A percentile compares a stretch with the other conserved stretches of the same genome.
Evolutionary conservation across 92 coral and sea anemone species (phyloP).

Genomic region (Bergia sp.): DNA sequence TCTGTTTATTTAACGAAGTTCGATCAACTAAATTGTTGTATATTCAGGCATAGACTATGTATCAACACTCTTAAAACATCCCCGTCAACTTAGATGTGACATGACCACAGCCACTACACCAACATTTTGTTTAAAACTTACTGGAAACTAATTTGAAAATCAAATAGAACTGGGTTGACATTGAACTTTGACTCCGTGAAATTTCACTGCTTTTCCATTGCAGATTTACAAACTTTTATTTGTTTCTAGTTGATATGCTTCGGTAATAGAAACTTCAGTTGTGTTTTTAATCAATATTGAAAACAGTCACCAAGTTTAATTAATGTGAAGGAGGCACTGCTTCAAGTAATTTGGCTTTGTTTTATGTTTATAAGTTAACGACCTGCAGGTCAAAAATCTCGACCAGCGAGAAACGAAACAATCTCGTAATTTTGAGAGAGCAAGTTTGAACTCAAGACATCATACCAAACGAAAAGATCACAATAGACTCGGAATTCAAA

Average conservation of each 20-base stretch:
- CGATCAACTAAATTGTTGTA: conserved; percentile 10
- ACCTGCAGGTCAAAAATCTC: not conserved
- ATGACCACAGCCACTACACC: not conserved
- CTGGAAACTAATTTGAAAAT: not conserved
- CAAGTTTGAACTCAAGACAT: not conserved
- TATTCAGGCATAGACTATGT: not conserved
- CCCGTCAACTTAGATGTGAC: not conserved
- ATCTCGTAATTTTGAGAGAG: not conserved
- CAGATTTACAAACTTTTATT: not conserved
- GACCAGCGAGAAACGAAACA: not conserved
- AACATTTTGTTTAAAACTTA: too few species aligned
- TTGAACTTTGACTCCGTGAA: not conserved
- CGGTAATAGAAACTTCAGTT: not conserved
- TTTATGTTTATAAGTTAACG: not conserved
- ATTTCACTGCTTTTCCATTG: not conserved
- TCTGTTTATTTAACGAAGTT: conserved; percentile 7
- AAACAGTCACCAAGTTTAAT: conserved; percentile 27
- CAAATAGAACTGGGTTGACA: not conserved
- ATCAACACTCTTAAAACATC: conserved; percentile 25
- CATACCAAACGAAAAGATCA: not conserved
- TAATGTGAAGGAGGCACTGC: not conserved
- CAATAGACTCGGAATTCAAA: not conserved
- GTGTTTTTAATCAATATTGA: not conserved
- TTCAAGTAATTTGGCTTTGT: not conserved
- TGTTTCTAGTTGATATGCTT: not conserved